These are phyloP conservation scores for Potorous gilbertii DNA, from an alignment of 2,797 vertebrate genomes.

Conservation along the genomic window DNA sequence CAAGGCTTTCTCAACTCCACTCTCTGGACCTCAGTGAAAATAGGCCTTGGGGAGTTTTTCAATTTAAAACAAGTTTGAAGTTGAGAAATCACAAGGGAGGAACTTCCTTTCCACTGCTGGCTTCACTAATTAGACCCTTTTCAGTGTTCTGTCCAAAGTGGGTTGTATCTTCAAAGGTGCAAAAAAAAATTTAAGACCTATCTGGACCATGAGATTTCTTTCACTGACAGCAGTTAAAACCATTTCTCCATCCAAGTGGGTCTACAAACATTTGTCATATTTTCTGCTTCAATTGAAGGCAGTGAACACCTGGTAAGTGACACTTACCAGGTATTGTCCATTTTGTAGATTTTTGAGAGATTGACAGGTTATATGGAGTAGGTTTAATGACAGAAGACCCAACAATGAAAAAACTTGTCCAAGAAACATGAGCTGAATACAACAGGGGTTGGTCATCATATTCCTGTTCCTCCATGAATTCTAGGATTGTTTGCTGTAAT, in stretches of 20 bases:
- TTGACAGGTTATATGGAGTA: constrained; percentile 46
- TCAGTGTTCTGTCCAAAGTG: constrained; percentile 40
- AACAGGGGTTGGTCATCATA: constrained; percentile 29
- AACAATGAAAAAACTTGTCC: constrained; percentile 23
- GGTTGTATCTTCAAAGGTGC: constrained; percentile 26
- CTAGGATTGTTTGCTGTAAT: constrained; percentile 12
- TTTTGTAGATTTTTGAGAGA: constrained; percentile 42
- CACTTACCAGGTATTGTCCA: constrained; percentile 13
- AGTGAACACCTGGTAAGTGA: neutral
- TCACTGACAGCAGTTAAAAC: neutral
- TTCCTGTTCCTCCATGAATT: constrained; percentile 28
- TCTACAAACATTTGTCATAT: neutral
- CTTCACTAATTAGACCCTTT: constrained; percentile 33
- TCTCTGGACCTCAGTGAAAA: constrained; percentile 24
- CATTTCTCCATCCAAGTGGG: constrained; percentile 42
- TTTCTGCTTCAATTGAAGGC: constrained; percentile 24
- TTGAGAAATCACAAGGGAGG: constrained; percentile 26
- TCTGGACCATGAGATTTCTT: neutral
- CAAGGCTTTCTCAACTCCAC: neutral
- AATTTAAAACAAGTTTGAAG: constrained; percentile 41
- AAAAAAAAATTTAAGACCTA: neutral
- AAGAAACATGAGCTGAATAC: constrained; percentile 42
- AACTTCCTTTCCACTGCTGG: neutral
- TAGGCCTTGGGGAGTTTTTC: constrained; percentile 36
- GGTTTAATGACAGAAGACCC: constrained; percentile 5